phyloP scores from a whole-genome alignment of 2,113 vertebrate species.

The Potamarius usumacintae region DNA sequence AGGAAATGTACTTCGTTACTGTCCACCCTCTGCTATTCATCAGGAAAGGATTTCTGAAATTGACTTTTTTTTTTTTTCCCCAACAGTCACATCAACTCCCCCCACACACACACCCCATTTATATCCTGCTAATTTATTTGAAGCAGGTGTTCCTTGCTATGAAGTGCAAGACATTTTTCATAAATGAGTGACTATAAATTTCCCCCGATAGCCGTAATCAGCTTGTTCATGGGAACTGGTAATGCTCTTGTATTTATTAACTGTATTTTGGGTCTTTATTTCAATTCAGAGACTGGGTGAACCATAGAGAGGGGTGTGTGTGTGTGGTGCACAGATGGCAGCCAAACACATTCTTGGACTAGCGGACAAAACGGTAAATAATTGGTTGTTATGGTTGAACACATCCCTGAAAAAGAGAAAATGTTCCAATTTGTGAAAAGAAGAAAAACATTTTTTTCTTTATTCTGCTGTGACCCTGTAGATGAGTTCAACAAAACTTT shows the following conservation, averaged over 20 bases:
- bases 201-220: background rate
- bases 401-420: background rate
- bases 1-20: too few relatives aligned
- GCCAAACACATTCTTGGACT: conserved; percentile 18
- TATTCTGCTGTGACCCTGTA: background rate
- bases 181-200: too few relatives aligned
- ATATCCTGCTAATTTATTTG: too few relatives aligned
- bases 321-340: conserved; percentile 32
- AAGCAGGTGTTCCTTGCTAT: too few relatives aligned
- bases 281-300: conserved; percentile 10
- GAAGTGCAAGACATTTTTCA: too few relatives aligned
- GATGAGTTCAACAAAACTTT: background rate
- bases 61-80: background rate
- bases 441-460: background rate
- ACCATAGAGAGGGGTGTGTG: background rate
- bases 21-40: too few relatives aligned
- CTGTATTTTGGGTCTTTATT: background rate
- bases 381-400: conserved; percentile 6
- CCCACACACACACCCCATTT: too few relatives aligned
- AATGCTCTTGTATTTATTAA: conserved; percentile 6
- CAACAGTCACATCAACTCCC: background rate
- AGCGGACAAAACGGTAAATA: conserved; percentile 26
- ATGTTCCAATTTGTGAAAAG: background rate
- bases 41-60: background rate
- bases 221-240: background rate